phyloP scores from a whole-genome alignment of 2,797 vertebrate species.

The Sylvilagus floridanus region DNA sequence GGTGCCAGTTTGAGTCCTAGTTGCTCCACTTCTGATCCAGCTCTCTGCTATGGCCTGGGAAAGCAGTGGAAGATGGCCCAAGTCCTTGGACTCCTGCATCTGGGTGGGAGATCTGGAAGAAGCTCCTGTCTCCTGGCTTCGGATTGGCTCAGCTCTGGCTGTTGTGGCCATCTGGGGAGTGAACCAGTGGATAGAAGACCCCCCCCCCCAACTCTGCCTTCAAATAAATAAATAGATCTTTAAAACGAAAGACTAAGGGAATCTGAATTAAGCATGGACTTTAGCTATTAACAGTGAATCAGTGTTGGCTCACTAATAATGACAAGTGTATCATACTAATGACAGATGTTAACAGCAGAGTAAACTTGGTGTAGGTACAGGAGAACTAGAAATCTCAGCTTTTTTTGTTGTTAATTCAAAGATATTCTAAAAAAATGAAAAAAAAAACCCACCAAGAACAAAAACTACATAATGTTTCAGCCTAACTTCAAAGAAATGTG shows the following conservation, averaged over 20 bases:
- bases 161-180: too few relatives aligned
- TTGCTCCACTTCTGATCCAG: too few relatives aligned
- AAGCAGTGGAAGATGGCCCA: too few relatives aligned
- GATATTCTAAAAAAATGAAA: conserved; percentile 11
- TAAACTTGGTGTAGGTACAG: neutral
- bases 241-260: neutral
- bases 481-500: conserved; percentile 28
- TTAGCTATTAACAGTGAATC: neutral
- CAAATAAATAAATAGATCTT: too few relatives aligned
- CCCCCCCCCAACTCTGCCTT: too few relatives aligned
- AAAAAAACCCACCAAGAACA: neutral
- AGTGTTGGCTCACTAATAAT: neutral
- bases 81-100: too few relatives aligned
- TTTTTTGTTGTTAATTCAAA: conserved; percentile 6
- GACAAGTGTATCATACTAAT: neutral
- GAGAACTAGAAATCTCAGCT: neutral
- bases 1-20: too few relatives aligned
- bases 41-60: too few relatives aligned
- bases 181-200: too few relatives aligned
- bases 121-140: too few relatives aligned
- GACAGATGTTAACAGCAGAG: neutral
- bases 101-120: too few relatives aligned
- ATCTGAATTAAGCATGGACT: neutral
- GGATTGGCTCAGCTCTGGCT: too few relatives aligned
- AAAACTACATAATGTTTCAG: neutral